Conservation (phyloP, 2,113 vertebrate genomes). For the Malurus cyaneus region DNA sequence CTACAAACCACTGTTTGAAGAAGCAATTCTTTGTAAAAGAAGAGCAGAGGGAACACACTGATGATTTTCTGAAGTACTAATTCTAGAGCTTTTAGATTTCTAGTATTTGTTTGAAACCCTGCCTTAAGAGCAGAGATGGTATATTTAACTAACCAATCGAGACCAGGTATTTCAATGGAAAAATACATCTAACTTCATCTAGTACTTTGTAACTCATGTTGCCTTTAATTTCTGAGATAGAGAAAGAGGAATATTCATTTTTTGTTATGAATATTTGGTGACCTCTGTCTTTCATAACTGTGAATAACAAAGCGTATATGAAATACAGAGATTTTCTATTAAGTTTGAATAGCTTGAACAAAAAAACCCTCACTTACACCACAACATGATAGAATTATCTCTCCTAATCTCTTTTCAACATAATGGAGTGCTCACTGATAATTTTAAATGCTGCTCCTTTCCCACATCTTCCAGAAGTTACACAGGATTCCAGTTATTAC, state of each 20-base stretch:
- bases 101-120: not conserved
- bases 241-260: not conserved
- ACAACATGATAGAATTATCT: not conserved
- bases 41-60: not conserved
- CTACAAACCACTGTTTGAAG: not conserved
- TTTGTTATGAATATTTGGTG: not conserved
- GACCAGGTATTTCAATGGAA: not conserved
- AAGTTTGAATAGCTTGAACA: not conserved
- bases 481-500: not conserved
- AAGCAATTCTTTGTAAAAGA: not conserved
- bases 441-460: not conserved
- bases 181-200: not conserved
- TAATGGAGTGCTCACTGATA: rapidly evolving
- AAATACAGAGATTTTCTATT: not conserved
- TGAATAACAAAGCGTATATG: not conserved
- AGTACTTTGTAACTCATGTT: not conserved
- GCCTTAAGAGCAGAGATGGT: not conserved
- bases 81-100: not conserved
- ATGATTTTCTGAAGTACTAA: not conserved
- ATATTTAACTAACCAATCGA: not conserved
- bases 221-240: not conserved
- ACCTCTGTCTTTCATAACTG: slow-evolving; percentile 6
- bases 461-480: not conserved
- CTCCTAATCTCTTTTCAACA: not conserved
- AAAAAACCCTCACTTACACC: not conserved